Evolutionary conservation across 2,797 vertebrate genomes (phyloP).

Genomic region (Acrossocheilus fasciatus): DNA sequence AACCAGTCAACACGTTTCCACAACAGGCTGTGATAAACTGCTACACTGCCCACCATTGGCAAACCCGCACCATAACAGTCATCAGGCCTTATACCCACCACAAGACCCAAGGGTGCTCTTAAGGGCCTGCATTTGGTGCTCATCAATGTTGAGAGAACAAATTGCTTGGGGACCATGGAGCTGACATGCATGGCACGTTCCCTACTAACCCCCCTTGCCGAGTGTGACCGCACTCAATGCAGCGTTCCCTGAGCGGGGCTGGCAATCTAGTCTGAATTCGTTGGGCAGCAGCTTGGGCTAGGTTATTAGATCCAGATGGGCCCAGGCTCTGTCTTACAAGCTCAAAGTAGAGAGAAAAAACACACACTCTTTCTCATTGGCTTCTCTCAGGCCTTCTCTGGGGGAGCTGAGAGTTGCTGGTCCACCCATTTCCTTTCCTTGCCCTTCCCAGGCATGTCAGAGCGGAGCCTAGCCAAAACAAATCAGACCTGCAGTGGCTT

Average conservation of each 20-base stretch:
- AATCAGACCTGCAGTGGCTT: conserved; percentile 85
- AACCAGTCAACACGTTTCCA: neutral
- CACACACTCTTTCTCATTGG: conserved; percentile 22
- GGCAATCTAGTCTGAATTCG: conserved; percentile 70
- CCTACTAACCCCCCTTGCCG: conserved; percentile 64
- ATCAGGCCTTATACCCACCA: conserved; percentile 65
- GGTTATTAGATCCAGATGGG: conserved; percentile 85
- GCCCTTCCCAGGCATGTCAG: conserved; percentile 94
- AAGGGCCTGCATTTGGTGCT: conserved; percentile 63
- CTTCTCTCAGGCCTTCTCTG: conserved; percentile 77
- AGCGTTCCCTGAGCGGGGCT: conserved; percentile 73
- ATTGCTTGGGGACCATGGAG: conserved; percentile 57
- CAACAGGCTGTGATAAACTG: conserved; percentile 60
- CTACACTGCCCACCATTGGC: conserved; percentile 73
- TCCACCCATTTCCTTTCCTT: conserved; percentile 95
- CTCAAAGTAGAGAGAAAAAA: conserved; percentile 56
- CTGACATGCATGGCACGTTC: conserved; percentile 57
- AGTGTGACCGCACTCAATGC: conserved; percentile 67
- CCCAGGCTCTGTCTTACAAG: conserved; percentile 75
- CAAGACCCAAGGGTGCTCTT: conserved; percentile 43
- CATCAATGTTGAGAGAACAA: conserved; percentile 62
- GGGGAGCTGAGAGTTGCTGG: conserved; percentile 79
- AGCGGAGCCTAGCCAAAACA: conserved; percentile 86
- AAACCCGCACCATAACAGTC: conserved; percentile 67
- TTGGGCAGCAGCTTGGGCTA: conserved; percentile 70